phyloP scores from a whole-genome alignment of 92 coral and sea anemone genomes.

The Zoanthus gigantus region DNA sequence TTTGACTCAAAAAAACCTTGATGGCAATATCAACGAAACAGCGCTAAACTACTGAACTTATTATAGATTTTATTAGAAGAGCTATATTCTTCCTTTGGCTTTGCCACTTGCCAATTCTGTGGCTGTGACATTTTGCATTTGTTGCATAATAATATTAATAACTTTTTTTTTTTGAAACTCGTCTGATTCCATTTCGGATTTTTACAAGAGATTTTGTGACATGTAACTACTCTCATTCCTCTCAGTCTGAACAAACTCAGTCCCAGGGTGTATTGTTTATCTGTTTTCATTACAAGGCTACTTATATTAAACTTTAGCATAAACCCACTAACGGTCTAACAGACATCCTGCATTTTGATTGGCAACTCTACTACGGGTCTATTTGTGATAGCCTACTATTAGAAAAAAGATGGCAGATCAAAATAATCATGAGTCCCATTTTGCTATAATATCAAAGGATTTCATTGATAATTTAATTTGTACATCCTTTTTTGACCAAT shows the following conservation, averaged over 20 bases:
- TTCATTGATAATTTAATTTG: too few species aligned
- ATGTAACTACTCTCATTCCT: background rate
- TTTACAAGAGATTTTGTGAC: background rate
- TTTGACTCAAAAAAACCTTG: background rate
- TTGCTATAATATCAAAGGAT: too few species aligned
- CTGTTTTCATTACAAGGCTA: background rate
- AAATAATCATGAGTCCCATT: too few species aligned
- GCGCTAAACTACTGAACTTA: background rate
- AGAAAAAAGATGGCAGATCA: too few species aligned
- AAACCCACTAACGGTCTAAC: background rate
- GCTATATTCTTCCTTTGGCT: background rate
- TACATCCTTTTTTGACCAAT: too few species aligned
- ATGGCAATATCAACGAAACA: background rate
- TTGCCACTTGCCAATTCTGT: background rate
- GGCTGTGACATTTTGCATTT: background rate
- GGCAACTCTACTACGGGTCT: too few species aligned
- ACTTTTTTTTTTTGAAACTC: background rate
- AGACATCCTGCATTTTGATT: too few species aligned
- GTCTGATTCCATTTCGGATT: background rate
- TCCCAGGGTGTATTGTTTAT: too few species aligned
- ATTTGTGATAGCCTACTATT: too few species aligned
- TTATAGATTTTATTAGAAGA: background rate
- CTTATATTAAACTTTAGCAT: background rate
- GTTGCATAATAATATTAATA: background rate
- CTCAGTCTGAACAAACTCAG: background rate